A percentile compares a stretch with the other conserved stretches of the same genome.
Evolutionary conservation across 2,113 vertebrate genomes (phyloP).

Genomic region (Falco punctatus): DNA sequence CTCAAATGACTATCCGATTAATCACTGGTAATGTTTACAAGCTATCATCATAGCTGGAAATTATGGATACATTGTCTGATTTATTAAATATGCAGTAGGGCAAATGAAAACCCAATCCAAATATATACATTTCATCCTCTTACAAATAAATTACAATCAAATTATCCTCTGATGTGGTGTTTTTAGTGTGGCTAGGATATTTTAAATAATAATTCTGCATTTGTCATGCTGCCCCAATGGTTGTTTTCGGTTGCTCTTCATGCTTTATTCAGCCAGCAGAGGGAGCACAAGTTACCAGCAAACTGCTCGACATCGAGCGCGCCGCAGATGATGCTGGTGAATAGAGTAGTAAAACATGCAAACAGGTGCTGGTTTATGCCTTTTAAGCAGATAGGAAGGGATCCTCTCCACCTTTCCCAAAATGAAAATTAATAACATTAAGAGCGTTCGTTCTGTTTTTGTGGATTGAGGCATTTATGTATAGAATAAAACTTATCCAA

Average conservation of each 20-base stretch:
- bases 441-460: neutral
- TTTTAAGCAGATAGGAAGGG: neutral
- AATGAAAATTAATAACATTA: neutral
- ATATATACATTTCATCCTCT: neutral
- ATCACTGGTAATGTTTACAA: slow-evolving; percentile 46
- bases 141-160: slow-evolving; percentile 25
- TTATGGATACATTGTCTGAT: slow-evolving; percentile 27
- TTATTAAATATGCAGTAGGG: slow-evolving; percentile 24
- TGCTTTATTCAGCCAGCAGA: slow-evolving; percentile 21
- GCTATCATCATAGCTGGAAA: slow-evolving; percentile 9
- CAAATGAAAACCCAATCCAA: slow-evolving; percentile 33
- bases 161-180: neutral
- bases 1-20: slow-evolving; percentile 25
- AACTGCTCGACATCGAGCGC: neutral
- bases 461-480: neutral
- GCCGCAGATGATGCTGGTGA: neutral
- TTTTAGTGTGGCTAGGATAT: neutral
- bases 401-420: neutral
- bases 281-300: slow-evolving; percentile 40
- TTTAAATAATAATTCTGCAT: neutral
- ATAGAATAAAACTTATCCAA: neutral
- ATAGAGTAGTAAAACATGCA: neutral
- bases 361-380: neutral
- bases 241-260: neutral
- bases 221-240: neutral